phyloP scores from a whole-genome alignment of 2,113 vertebrate species.

The Etheostoma cragini region DNA sequence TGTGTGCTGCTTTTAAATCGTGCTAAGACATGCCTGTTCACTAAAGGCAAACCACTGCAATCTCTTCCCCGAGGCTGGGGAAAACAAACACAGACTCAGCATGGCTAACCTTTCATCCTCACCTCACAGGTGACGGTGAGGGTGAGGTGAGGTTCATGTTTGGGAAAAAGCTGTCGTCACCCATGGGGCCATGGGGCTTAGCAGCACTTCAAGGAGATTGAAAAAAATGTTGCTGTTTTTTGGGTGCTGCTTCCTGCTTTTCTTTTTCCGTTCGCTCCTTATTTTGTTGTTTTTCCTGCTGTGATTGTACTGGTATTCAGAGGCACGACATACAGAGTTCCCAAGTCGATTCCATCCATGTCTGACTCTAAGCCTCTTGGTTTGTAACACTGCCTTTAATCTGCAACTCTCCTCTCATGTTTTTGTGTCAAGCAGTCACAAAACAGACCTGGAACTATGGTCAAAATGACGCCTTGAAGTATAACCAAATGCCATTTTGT shows the following conservation, averaged over 20 bases:
- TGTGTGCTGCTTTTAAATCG: conserved; percentile 15
- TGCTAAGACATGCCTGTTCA: conserved; percentile 33
- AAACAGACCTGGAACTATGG: neutral
- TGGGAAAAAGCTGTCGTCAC: conserved; percentile 31
- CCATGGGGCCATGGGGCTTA: conserved; percentile 12
- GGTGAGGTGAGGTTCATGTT: conserved; percentile 21
- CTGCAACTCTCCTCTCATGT: neutral
- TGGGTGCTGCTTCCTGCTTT: neutral
- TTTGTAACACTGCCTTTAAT: neutral
- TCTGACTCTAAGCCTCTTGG: neutral
- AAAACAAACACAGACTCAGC: conserved; percentile 48
- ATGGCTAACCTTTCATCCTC: conserved; percentile 43
- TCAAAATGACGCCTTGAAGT: neutral
- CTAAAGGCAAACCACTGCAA: conserved; percentile 1
- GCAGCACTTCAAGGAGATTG: conserved; percentile 8
- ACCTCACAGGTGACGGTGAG: conserved; percentile 6
- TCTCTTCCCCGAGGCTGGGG: conserved; percentile 16
- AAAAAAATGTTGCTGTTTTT: neutral
- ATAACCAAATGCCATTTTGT: neutral
- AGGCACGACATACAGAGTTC: neutral
- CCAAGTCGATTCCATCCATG: neutral
- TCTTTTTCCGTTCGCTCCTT: neutral
- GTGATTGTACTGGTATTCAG: conserved; percentile 1
- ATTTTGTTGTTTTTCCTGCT: conserved; percentile 16
- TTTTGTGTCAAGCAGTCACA: neutral